Base-by-base conservation (phyloP, 2,113 vertebrate species). In the Calonectris borealis region DNA sequence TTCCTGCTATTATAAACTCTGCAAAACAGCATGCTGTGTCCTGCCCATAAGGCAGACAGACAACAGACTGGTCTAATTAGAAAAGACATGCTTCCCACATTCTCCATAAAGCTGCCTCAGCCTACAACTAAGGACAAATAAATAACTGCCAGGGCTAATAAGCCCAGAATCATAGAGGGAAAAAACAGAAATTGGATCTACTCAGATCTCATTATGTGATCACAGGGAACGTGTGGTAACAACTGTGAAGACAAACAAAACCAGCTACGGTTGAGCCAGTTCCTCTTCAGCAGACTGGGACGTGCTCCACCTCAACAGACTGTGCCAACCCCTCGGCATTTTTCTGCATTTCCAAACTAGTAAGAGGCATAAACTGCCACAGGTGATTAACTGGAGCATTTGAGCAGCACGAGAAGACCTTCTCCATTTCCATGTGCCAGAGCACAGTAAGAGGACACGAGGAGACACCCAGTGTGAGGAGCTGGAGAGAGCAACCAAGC, bases 21-120 rank as follows among this genome's bases (percentile, higher is more conserved):
- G 88, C 73, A 80, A 57, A 96, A 54, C 57, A 95, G 93, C 87
- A 48, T 31, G 91, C 78, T 73, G 89, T 60, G 91, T 95, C 89
- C 95, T 97, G 93, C 94, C 95, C 96, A 94, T 91, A 77, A 96
- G 96, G 95, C 96, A 97, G 95, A 93, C 92, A 96, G 86, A 97
- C 92, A 93, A 95, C 95, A 96, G 94, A 85, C 90, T 95, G 86
- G 90, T 80, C 86, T 97, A 94, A 97, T 97, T 96, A 97, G 94
- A 88, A 83, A 95, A 93, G 92, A 97, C 97, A 80, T 52, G 86
- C 88, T 97, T 96, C 91, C 95, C 88, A 96, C 83, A 16, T 88
- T 85, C 94, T 94, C 93, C 78, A 85, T 49, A 79, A 70, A 85
- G 70, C 93, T 65, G 84, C 81, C 81, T 94, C 93, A 94, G 94